Evolutionary conservation across 37 sponge, comb jelly and placozoan genomes (phyloP).

Genomic region (Diacarnus erythraeanus): DNA sequence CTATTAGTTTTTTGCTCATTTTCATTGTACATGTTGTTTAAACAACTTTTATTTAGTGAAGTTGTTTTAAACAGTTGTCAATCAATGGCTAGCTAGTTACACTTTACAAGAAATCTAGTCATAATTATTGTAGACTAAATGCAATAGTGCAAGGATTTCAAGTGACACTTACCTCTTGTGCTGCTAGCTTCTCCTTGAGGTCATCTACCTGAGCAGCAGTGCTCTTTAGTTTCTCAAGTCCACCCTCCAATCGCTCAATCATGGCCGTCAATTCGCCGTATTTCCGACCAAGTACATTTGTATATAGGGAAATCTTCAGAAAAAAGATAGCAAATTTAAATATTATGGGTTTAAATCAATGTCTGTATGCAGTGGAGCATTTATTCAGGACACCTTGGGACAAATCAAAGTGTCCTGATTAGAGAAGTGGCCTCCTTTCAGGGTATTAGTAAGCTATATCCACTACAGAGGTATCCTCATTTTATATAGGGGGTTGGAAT

Average conservation of each 20-base stretch:
- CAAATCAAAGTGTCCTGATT: no score
- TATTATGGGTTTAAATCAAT: no score
- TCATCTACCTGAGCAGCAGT: slow-evolving; percentile 93
- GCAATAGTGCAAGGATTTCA: neutral
- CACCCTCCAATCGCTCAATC: slow-evolving; percentile 95
- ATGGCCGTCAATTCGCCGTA: slow-evolving; percentile 76
- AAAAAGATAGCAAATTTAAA: neutral
- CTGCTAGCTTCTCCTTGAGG: slow-evolving; percentile 93
- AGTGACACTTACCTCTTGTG: slow-evolving; percentile 78
- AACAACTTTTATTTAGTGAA: no score
- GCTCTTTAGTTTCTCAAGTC: slow-evolving; percentile 93
- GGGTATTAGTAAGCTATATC: neutral
- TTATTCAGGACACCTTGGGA: no score
- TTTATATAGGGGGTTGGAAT: no score
- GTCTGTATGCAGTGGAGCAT: neutral
- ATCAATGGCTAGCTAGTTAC: no score
- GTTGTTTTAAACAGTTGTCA: no score
- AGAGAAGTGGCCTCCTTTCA: no score
- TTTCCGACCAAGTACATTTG: slow-evolving; percentile 79
- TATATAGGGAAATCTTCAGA: slow-evolving; percentile 85
- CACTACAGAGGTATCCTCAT: no score
- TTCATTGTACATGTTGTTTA: no score
- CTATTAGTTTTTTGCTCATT: no score
- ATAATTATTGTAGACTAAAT: neutral
- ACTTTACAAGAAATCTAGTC: no score